phyloP scores from a whole-genome alignment of 2,888 invertebrate species.

The Eumerus sabulonum region DNA sequence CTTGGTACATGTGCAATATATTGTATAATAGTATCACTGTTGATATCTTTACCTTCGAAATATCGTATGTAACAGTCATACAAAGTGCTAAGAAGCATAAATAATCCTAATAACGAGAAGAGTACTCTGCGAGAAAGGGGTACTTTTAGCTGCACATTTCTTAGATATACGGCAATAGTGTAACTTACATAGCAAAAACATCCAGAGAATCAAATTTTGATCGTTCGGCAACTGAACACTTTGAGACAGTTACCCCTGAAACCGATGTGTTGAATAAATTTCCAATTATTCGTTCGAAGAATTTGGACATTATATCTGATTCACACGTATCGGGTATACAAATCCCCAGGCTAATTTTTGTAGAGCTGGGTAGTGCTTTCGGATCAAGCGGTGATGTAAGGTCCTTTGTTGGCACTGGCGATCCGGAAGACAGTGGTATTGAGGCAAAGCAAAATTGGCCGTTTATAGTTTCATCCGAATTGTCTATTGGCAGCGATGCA shows the following conservation, averaged over 20 bases:
- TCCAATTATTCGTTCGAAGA: neutral
- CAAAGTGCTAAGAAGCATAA: slow-evolving; percentile 35
- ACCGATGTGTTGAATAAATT: slow-evolving; percentile 26
- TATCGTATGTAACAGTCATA: slow-evolving; percentile 34
- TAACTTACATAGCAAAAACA: slow-evolving; percentile 26
- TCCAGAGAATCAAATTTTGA: neutral
- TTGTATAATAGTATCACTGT: neutral
- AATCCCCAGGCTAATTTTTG: slow-evolving; percentile 25
- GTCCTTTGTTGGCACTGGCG: neutral
- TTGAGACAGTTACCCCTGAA: neutral
- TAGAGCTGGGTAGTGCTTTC: too few species aligned
- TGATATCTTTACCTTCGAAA: slow-evolving; percentile 13
- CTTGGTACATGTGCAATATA: too few species aligned
- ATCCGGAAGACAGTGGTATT: slow-evolving; percentile 18
- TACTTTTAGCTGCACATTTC: neutral
- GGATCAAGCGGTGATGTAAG: too few species aligned
- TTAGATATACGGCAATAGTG: neutral
- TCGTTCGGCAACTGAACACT: neutral
- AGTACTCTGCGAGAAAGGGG: too few species aligned
- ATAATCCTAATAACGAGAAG: slow-evolving; percentile 36
- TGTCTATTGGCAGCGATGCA: slow-evolving; percentile 22
- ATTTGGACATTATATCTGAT: too few species aligned
- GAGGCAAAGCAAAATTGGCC: slow-evolving; percentile 53
- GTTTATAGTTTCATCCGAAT: slow-evolving; percentile 22
- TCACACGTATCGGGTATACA: too few species aligned